phyloP scores from a whole-genome alignment of 2,888 invertebrate genomes.

The Caenorhabditis zanzibari region DNA sequence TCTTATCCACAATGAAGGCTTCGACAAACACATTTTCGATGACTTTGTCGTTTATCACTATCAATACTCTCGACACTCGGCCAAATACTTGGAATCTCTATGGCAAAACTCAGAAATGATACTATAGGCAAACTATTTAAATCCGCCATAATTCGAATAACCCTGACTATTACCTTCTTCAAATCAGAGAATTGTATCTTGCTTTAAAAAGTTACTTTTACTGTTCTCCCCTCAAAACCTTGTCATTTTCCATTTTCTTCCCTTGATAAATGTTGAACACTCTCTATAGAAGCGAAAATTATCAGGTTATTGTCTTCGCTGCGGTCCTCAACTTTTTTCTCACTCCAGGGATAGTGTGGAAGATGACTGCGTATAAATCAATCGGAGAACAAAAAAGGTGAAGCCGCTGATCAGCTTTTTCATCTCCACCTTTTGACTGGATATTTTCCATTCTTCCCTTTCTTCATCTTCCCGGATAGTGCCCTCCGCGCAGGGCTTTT shows the following conservation, averaged over 20 bases:
- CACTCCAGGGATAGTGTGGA: not conserved
- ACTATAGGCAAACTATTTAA: not conserved
- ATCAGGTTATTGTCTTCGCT: conserved; percentile 24
- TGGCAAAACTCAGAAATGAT: conserved; percentile 68
- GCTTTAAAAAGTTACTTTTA: conserved; percentile 23
- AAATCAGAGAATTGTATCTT: conserved; percentile 28
- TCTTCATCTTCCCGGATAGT: conserved; percentile 1
- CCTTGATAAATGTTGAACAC: not conserved
- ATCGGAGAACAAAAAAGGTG: conserved; percentile 15
- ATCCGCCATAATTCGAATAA: too few relatives aligned
- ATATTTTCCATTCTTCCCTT: conserved; percentile 15
- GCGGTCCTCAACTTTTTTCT: conserved; percentile 22
- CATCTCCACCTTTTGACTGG: not conserved
- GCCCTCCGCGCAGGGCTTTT: not conserved
- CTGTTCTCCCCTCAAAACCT: not conserved
- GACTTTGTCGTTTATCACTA: conserved; percentile 82
- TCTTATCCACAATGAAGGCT: conserved; percentile 78
- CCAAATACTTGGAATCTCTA: conserved; percentile 73
- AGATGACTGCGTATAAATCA: conserved; percentile 41
- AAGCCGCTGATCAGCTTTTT: conserved; percentile 31
- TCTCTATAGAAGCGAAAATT: not conserved
- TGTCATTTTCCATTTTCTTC: not conserved
- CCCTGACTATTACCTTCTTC: not conserved
- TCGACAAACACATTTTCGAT: conserved; percentile 78
- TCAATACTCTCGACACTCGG: conserved; percentile 80